Base-by-base conservation (phyloP, 1,140 invertebrate genomes). In the Euura lappo region DNA sequence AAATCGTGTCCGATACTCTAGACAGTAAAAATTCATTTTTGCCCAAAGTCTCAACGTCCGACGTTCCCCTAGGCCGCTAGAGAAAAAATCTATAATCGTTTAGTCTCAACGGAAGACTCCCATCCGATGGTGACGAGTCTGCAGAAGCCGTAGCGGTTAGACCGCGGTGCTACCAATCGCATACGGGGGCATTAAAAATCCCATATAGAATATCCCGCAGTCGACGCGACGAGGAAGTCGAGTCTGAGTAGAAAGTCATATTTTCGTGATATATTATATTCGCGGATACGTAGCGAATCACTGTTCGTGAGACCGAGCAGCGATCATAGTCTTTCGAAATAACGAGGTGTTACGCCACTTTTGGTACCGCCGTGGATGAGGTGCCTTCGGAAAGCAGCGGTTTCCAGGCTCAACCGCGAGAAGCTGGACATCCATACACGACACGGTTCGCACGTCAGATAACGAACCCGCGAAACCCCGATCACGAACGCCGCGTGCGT, bases 291-390 rank as follows among this genome's bases (percentile, higher is more conserved):
- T 60, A 11, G 3, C 5, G 51, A 4, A 8, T 60, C 13, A n/a
- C 51, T 8, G 51, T 60, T 7, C 47, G 47, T 51, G 47, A 7
- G 47, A 51, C n/a, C 47, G 13, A 8, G 51, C 51, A 3, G 6
- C 51, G 6, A n/a, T n/a, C 3, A 11, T 11, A 8, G 51, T 60
- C 13, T 60, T 60, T 8, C 51, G 51, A n/a, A 60, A n/a, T 60
- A 60, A 60, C 51, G 51, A 60, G 51, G 51, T 60, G 51, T 60
- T 60, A n/a, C 51, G 51, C 51, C 51, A 60, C 51, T 60, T 60
- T 60, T 60, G 51, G 51, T 60, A 60, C 51, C 51, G 51, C 51
- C 51, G 13, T 60, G 13, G 51, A 60, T 60, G 51, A n/a, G 51
- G 8, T 60, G 51, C 51, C 51, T 60, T 60, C 8, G 28, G 28